Evolutionary conservation across 2,797 vertebrate species (phyloP).

Genomic region (Passerculus sandwichensis): DNA sequence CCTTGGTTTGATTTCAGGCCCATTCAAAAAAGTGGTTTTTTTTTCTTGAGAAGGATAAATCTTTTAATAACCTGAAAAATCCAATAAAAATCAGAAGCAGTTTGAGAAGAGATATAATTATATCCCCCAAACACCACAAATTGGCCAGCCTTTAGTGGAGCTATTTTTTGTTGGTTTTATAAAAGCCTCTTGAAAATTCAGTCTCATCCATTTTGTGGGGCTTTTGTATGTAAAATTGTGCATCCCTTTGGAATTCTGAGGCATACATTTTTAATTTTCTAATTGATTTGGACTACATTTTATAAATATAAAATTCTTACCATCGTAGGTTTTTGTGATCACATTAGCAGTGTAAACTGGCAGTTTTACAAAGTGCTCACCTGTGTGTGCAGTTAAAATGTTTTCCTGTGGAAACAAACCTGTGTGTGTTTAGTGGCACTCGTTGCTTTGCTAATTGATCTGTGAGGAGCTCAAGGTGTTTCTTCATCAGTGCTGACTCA

Average conservation of each 20-base stretch:
- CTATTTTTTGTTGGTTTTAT: background rate
- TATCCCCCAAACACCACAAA: background rate
- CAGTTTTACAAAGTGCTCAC: background rate
- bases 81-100: background rate
- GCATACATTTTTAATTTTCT: background rate
- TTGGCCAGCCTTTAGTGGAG: background rate
- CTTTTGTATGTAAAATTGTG: background rate
- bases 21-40: background rate
- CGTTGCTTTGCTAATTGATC: background rate
- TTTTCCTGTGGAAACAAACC: fast-evolving
- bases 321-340: background rate
- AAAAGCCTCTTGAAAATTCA: background rate
- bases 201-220: background rate
- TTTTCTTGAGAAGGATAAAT: background rate
- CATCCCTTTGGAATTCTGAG: background rate
- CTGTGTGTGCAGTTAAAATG: fast-evolving
- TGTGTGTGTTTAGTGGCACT: background rate
- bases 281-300: background rate
- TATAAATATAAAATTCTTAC: background rate
- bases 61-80: background rate
- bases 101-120: background rate
- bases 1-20: background rate
- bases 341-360: fast-evolving
- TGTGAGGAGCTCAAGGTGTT: background rate
- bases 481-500: background rate